A percentile compares a stretch with the other conserved stretches of the same genome.
Conservation (phyloP, 1,140 invertebrate species). For the Drosophila serrata region DNA sequence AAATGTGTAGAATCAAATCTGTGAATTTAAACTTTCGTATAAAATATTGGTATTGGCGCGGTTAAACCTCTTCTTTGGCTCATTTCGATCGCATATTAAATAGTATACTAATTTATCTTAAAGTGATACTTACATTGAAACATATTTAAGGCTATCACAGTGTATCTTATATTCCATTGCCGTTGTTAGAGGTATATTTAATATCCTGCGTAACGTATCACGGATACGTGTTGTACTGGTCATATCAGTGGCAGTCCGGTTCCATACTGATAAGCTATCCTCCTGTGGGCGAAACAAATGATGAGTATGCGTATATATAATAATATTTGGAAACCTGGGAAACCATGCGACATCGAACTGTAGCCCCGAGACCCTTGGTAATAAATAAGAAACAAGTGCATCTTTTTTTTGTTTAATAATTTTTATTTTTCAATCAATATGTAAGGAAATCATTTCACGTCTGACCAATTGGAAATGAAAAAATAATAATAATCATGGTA, state of each 20-base stretch:
- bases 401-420: slow-evolving; percentile 76
- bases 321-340: slow-evolving; percentile 19
- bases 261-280: slow-evolving; percentile 99
- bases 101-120: not conserved
- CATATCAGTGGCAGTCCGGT: slow-evolving; percentile 95
- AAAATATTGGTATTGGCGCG: too few relatives aligned
- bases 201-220: slow-evolving; percentile 96
- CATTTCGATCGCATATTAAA: too few relatives aligned
- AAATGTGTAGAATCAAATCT: not conserved
- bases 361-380: not conserved
- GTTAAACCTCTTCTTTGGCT: too few relatives aligned
- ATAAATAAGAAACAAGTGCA: not conserved
- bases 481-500: slow-evolving; percentile 58
- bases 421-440: slow-evolving; percentile 83
- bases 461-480: slow-evolving; percentile 71
- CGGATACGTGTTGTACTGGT: slow-evolving; percentile 95
- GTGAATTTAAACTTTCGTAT: too few relatives aligned
- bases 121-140: slow-evolving; percentile 83
- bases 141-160: slow-evolving; percentile 92
- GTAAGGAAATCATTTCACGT: slow-evolving; percentile 78
- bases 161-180: slow-evolving; percentile 99
- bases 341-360: slow-evolving; percentile 32
- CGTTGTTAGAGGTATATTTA: slow-evolving; percentile 96
- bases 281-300: slow-evolving; percentile 88
- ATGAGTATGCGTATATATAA: not conserved